phyloP scores from a whole-genome alignment of 2,797 vertebrate genomes.

The Lagodon rhomboides region DNA sequence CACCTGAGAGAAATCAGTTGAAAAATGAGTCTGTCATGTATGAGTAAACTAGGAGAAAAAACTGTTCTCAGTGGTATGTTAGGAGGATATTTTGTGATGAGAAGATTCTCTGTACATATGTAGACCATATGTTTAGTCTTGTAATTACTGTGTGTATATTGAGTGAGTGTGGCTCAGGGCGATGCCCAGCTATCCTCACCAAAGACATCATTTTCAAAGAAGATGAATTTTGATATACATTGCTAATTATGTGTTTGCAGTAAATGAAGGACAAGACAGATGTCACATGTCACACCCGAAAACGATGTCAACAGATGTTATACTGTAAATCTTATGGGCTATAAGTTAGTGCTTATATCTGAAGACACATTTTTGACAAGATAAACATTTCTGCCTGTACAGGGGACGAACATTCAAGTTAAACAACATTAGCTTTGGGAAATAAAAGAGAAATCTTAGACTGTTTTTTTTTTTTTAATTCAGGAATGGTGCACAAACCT shows the following conservation, averaged over 20 bases:
- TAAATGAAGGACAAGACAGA: conserved; percentile 17
- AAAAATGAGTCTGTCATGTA: conserved; percentile 15
- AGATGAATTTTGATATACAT: not conserved
- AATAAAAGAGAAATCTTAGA: not conserved
- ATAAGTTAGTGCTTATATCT: not conserved
- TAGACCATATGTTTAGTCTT: conserved; percentile 51
- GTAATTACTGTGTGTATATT: conserved; percentile 55
- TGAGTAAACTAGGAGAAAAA: conserved; percentile 17
- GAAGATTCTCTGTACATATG: conserved; percentile 44
- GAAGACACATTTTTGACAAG: not conserved
- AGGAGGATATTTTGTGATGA: not conserved
- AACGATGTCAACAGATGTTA: conserved; percentile 22
- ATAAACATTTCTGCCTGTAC: not conserved
- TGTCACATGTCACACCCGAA: conserved; percentile 27
- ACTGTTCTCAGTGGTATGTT: not conserved
- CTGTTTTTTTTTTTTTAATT: not conserved
- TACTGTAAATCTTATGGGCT: not conserved
- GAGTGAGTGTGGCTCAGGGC: conserved; percentile 29
- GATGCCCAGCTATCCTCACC: conserved; percentile 30
- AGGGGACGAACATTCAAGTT: not conserved
- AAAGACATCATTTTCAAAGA: conserved; percentile 31
- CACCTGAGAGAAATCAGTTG: conserved; percentile 12
- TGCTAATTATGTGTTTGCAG: conserved; percentile 16
- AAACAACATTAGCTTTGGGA: not conserved
- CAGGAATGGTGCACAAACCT: not conserved